Base-by-base conservation (phyloP, 2,888 invertebrate genomes). In the Hermaeophaga mercurialis region DNA sequence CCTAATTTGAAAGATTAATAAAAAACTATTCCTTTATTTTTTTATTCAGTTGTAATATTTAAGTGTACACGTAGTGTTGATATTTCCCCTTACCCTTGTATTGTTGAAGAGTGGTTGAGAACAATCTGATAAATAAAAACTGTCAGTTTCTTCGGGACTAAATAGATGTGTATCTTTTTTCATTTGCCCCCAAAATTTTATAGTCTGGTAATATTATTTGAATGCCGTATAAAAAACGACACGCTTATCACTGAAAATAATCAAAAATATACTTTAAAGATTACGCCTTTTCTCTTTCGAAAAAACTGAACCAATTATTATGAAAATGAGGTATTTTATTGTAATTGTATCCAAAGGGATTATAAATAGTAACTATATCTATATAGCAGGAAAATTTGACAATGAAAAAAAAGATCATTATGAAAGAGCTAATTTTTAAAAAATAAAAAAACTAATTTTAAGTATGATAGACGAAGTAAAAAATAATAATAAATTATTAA, bases 131-230 rank as follows among this genome's bases (percentile, higher is more conserved):
- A n/a, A 31, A 12, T 31, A 4, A 3, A 11, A 31, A 31, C 9
- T 31, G 31, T 11, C 12, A 22, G 6, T 22, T 22, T 11, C 6
- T 11, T 9, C 12, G 15, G 15, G 17, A 33, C 33, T 17, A 36
- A 36, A 5, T 36, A 36, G 36, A 36, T 36, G 36, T 36, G 17
- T 36, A 36, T 36, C 36, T 36, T 36, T 17, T 9, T 36, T 36
- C 12, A 14, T 14, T 34, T 8, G 7, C 9, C 9, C 36, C 15
- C 15, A 36, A 31, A 17, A 36, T 36, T 36, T 15, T 17, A 17
- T 9, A 17, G 5, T 17, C 17, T 36, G 36, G 15, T 17, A 17
- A 36, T 17, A 9, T 15, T 17, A 17, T 8, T 17, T 4, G 2
- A 36, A 2, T 36, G 36, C 17, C 36, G 17, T 36, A 12, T 11